These are phyloP conservation scores for Microctenopoma lineatum DNA, from an alignment of 2,797 vertebrate species.

Conservation along the genomic window DNA sequence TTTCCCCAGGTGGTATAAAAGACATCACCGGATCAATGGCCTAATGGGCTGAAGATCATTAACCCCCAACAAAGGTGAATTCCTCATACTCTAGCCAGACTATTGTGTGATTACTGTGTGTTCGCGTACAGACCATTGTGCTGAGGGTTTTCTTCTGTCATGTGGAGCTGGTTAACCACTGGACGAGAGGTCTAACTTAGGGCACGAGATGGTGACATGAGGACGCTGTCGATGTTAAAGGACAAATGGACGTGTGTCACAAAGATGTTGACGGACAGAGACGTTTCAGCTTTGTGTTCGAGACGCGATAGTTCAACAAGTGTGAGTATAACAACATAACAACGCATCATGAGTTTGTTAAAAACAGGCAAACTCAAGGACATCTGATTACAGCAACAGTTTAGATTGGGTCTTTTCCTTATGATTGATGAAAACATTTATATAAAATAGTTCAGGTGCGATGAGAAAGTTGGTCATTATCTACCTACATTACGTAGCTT, in stretches of 20 bases:
- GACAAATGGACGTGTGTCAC: neutral
- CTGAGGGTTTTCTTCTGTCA: slow-evolving; percentile 11
- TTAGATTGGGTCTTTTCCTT: too few relatives aligned
- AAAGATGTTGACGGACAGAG: neutral
- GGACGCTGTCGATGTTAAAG: slow-evolving; percentile 3
- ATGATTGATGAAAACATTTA: too few relatives aligned
- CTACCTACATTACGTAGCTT: too few relatives aligned
- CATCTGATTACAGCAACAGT: neutral
- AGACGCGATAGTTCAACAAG: neutral
- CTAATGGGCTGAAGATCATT: slow-evolving; percentile 69
- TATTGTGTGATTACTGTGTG: slow-evolving; percentile 57
- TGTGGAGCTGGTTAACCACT: slow-evolving; percentile 64
- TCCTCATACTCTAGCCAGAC: slow-evolving; percentile 52
- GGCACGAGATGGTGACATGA: slow-evolving; percentile 14
- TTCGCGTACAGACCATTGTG: slow-evolving; percentile 44
- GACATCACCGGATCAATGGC: slow-evolving; percentile 69
- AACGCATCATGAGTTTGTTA: neutral
- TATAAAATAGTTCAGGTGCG: too few relatives aligned
- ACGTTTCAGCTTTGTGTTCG: neutral
- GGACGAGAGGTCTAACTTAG: slow-evolving; percentile 44
- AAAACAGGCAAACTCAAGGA: neutral
- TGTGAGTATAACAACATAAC: neutral
- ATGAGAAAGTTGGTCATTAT: too few relatives aligned
- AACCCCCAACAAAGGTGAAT: slow-evolving; percentile 63
- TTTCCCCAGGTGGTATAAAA: slow-evolving; percentile 77